These are phyloP conservation scores for Nomada flava DNA, from an alignment of 2,888 invertebrate species.

Conservation along the genomic window DNA sequence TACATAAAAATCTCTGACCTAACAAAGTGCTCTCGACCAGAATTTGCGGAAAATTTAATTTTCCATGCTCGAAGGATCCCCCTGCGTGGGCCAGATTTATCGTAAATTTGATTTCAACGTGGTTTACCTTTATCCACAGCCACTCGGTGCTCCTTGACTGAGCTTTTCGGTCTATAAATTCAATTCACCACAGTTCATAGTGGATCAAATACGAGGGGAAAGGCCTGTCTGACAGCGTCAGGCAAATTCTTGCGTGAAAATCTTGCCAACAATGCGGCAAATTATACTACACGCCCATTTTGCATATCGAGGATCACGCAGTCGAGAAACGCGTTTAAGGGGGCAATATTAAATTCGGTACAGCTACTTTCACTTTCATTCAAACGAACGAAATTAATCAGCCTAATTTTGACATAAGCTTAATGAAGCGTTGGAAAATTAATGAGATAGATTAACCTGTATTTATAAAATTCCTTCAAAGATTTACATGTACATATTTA, in stretches of 20 bases:
- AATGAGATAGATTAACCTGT: too few relatives aligned
- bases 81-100: constrained; percentile 18
- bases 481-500: background rate
- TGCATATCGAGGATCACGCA: background rate
- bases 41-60: constrained; percentile 62
- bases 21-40: background rate
- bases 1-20: background rate
- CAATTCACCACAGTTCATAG: constrained; percentile 42
- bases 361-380: too few relatives aligned
- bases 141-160: constrained; percentile 54
- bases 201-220: constrained; percentile 44
- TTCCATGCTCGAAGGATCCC: constrained; percentile 16
- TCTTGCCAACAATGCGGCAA: constrained; percentile 56
- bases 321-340: constrained; percentile 43
- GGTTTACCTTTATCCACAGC: constrained; percentile 49
- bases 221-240: background rate
- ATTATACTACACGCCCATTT: constrained; percentile 38
- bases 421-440: too few relatives aligned
- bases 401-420: too few relatives aligned
- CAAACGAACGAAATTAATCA: too few relatives aligned
- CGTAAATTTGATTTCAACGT: constrained; percentile 44
- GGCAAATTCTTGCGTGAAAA: constrained; percentile 55
- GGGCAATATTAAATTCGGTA: constrained; percentile 40
- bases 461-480: background rate
- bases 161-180: constrained; percentile 58